Conservation (phyloP, 2,888 invertebrate genomes). For the Parthenolecanium corni region DNA sequence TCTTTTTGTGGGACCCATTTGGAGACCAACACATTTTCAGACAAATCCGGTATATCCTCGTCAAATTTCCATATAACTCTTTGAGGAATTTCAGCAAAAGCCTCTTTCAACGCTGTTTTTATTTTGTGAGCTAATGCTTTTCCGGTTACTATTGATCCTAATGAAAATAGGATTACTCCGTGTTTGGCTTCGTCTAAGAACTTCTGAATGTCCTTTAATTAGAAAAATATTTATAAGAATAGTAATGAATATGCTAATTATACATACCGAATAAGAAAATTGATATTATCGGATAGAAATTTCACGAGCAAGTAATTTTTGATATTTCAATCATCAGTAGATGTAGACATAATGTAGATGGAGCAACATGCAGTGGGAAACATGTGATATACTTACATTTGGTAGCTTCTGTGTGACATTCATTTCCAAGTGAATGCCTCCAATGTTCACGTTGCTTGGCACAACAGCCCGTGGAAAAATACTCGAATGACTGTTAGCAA, state of each 20-base stretch:
- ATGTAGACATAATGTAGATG: no score
- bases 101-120: background rate
- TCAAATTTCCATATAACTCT: slow-evolving; percentile 13
- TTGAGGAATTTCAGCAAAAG: slow-evolving; percentile 13
- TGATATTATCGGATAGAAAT: no score
- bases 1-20: slow-evolving; percentile 7
- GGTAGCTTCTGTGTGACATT: background rate
- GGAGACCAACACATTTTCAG: background rate
- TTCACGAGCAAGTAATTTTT: no score
- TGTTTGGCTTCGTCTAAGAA: slow-evolving; percentile 3
- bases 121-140: background rate
- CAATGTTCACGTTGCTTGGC: background rate
- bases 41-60: background rate
- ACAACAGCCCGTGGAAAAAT: background rate
- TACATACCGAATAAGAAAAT: no score
- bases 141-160: background rate
- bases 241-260: background rate
- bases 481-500: background rate
- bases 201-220: background rate
- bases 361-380: no score
- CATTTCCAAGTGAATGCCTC: background rate
- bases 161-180: background rate
- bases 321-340: no score
- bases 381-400: background rate
- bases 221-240: background rate